A percentile compares a stretch with the other conserved stretches of the same genome.
Evolutionary conservation across 2,888 invertebrate species (phyloP).

Genomic region (Hipparchia sbordonii): DNA sequence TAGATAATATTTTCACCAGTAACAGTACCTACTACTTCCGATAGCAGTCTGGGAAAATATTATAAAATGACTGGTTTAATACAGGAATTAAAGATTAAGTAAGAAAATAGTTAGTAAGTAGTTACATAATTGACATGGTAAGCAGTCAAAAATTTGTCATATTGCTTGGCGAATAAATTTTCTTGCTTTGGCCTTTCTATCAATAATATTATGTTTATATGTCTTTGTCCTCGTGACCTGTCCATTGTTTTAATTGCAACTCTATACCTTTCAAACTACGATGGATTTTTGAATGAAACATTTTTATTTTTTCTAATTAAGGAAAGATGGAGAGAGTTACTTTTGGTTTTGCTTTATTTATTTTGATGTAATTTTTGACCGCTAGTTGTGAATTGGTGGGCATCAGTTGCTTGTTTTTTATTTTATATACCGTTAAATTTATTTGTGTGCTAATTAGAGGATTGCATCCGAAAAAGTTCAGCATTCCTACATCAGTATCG

Average conservation of each 20-base stretch:
- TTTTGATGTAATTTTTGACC: slow-evolving; percentile 19
- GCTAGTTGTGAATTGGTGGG: slow-evolving; percentile 27
- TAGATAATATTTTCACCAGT: too few relatives aligned
- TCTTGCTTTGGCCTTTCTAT: background rate
- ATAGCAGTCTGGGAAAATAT: too few relatives aligned
- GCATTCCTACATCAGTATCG: background rate
- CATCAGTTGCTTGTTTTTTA: background rate
- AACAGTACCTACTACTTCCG: too few relatives aligned
- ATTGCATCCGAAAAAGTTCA: background rate
- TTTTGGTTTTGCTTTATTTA: slow-evolving; percentile 38
- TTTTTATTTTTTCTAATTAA: slow-evolving; percentile 39
- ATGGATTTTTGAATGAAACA: slow-evolving; percentile 22
- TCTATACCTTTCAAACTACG: slow-evolving; percentile 23
- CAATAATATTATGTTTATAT: background rate
- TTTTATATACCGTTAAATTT: background rate
- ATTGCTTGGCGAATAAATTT: background rate
- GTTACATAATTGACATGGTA: too few relatives aligned
- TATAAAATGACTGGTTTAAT: too few relatives aligned
- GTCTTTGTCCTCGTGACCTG: slow-evolving; percentile 48
- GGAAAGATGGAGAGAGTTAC: slow-evolving; percentile 42
- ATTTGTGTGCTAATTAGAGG: background rate
- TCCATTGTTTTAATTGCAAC: slow-evolving; percentile 26
- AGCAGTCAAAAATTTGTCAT: background rate
- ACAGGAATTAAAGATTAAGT: too few relatives aligned
- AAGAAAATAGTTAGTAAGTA: too few relatives aligned